A percentile compares a stretch with the other conserved stretches of the same genome.
Evolutionary conservation across 2,797 vertebrate genomes (phyloP).

Genomic region (Falco columbarius): DNA sequence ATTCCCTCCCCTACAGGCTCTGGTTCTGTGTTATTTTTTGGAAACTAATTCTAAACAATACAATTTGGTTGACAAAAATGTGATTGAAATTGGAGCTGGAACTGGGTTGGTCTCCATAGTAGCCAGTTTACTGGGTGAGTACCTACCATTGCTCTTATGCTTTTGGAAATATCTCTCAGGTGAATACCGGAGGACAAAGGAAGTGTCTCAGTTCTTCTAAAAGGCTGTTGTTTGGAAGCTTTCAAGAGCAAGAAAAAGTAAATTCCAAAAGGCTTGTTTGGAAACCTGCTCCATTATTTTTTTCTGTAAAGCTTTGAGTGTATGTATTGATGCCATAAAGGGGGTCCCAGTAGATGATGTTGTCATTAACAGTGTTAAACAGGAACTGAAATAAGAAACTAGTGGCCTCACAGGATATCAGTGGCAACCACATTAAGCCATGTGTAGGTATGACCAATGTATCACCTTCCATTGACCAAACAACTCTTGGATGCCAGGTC

Average conservation of each 20-base stretch:
- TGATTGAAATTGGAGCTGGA: conserved; percentile 96
- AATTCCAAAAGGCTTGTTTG: background rate
- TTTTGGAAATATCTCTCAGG: background rate
- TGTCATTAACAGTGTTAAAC: background rate
- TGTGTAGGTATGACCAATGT: background rate
- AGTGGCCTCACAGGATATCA: background rate
- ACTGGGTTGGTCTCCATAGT: conserved; percentile 94
- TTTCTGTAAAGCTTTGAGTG: background rate
- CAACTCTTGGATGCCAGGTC: background rate
- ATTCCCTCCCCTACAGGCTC: conserved; percentile 79
- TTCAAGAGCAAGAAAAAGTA: background rate
- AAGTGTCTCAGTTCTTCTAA: background rate
- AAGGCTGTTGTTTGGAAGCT: background rate
- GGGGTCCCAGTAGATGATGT: background rate
- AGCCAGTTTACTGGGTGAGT: conserved; percentile 90
- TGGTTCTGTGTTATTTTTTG: conserved; percentile 93
- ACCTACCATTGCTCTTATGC: background rate
- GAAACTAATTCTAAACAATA: conserved; percentile 86
- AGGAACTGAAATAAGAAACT: background rate
- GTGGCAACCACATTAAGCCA: background rate
- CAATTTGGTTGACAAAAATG: conserved; percentile 87
- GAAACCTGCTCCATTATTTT: background rate
- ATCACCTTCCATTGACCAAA: background rate
- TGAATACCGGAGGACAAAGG: background rate
- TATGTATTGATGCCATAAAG: background rate